phyloP scores from a whole-genome alignment of 2,113 vertebrate genomes.

The Budorcas taxicolor region DNA sequence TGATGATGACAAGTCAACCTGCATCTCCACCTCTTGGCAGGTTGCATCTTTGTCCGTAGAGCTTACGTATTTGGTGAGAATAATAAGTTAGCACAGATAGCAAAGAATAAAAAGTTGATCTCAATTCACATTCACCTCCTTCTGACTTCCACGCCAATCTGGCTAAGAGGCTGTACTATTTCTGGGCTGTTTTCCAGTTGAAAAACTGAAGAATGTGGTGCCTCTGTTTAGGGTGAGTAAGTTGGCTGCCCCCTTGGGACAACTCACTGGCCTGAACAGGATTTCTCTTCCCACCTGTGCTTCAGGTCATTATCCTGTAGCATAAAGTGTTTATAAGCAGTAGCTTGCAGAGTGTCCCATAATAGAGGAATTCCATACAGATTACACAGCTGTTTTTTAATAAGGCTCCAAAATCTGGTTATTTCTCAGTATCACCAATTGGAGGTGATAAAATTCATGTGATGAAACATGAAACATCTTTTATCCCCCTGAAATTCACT shows the following conservation, averaged over 20 bases:
- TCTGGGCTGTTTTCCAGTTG: slow-evolving; percentile 2
- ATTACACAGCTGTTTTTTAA: neutral
- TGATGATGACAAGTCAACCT: accelerated
- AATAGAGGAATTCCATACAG: neutral
- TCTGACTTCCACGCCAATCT: neutral
- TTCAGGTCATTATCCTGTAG: neutral
- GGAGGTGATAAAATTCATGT: neutral
- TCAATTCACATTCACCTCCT: neutral
- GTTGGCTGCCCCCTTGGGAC: neutral
- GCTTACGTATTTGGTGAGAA: neutral
- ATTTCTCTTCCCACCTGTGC: neutral
- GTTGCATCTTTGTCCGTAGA: neutral
- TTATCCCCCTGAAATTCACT: neutral
- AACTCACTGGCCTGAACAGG: neutral
- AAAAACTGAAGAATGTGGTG: neutral
- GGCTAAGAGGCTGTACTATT: neutral
- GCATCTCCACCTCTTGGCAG: neutral
- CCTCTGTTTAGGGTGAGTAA: neutral
- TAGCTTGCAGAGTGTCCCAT: neutral
- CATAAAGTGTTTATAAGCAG: neutral
- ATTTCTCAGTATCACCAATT: neutral
- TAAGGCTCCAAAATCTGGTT: neutral
- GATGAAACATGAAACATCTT: neutral
- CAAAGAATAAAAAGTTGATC: neutral
- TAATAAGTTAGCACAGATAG: neutral